These are phyloP conservation scores for Polietes domitor DNA, from an alignment of 2,888 invertebrate genomes.

Conservation along the genomic window DNA sequence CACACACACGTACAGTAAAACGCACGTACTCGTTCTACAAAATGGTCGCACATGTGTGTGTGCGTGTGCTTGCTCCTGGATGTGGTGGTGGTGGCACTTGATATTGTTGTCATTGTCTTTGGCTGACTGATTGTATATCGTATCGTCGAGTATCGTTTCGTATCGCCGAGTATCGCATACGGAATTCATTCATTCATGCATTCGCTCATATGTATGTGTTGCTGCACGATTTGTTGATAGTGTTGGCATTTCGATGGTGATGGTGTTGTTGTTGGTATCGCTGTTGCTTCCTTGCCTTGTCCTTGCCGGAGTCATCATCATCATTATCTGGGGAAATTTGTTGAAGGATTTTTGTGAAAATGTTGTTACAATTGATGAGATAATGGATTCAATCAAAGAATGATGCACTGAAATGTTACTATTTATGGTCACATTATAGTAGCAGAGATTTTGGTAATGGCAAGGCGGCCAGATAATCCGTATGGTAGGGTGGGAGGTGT, in stretches of 20 bases:
- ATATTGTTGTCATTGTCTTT: constrained; percentile 45
- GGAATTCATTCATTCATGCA: constrained; percentile 21
- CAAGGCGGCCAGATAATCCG: too few relatives aligned
- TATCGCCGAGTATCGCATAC: constrained; percentile 17
- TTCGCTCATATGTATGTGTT: constrained; percentile 48
- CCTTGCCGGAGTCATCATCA: constrained; percentile 18
- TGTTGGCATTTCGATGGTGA: constrained; percentile 71
- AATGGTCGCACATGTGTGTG: constrained; percentile 18
- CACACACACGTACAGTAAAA: not conserved
- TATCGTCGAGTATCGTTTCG: not conserved
- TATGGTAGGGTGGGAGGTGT: too few relatives aligned
- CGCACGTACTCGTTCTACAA: not conserved
- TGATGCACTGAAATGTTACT: constrained; percentile 27
- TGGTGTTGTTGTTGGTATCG: constrained; percentile 10
- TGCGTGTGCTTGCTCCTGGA: constrained; percentile 16
- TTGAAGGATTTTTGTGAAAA: constrained; percentile 46
- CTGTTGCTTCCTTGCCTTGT: not conserved
- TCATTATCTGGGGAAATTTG: constrained; percentile 50
- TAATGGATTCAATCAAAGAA: constrained; percentile 53
- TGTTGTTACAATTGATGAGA: constrained; percentile 45
- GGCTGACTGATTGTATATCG: constrained; percentile 45
- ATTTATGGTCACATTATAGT: not conserved
- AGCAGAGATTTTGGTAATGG: not conserved
- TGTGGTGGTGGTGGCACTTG: constrained; percentile 18
- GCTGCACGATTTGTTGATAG: constrained; percentile 74